Conservation (phyloP, 2,113 vertebrate species). For the Pseudonaja textilis region DNA sequence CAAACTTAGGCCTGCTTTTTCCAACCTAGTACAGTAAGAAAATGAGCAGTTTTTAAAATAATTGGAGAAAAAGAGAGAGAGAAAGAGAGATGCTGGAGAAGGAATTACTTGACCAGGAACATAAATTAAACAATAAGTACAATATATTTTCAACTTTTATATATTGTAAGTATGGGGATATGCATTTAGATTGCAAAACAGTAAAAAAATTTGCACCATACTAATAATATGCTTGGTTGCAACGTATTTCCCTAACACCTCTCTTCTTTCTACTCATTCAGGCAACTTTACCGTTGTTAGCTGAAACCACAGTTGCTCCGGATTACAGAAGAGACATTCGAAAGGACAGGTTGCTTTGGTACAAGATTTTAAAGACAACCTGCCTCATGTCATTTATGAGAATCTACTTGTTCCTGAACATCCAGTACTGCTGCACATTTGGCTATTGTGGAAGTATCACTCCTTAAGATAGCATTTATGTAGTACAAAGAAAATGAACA, state of each 20-base stretch:
- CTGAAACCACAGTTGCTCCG: not conserved
- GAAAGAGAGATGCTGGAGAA: not conserved
- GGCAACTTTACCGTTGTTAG: not conserved
- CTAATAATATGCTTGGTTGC: not conserved
- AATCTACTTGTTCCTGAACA: not conserved
- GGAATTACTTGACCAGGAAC: not conserved
- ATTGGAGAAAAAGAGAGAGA: no score
- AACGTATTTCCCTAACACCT: not conserved
- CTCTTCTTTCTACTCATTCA: not conserved
- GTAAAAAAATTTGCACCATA: not conserved
- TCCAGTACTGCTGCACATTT: not conserved
- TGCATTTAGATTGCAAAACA: not conserved
- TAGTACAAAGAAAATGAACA: not conserved
- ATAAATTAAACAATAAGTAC: not conserved
- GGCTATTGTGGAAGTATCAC: not conserved
- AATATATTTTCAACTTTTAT: not conserved
- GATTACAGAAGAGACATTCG: not conserved
- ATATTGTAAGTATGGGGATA: not conserved
- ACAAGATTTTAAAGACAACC: not conserved
- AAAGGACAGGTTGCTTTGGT: not conserved
- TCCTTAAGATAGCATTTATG: not conserved
- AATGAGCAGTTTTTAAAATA: not conserved
- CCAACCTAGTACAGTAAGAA: not conserved
- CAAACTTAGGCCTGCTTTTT: not conserved
- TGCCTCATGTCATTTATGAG: not conserved